Base-by-base conservation (phyloP, 1,140 invertebrate genomes). In the Mylabris phalerata region DNA sequence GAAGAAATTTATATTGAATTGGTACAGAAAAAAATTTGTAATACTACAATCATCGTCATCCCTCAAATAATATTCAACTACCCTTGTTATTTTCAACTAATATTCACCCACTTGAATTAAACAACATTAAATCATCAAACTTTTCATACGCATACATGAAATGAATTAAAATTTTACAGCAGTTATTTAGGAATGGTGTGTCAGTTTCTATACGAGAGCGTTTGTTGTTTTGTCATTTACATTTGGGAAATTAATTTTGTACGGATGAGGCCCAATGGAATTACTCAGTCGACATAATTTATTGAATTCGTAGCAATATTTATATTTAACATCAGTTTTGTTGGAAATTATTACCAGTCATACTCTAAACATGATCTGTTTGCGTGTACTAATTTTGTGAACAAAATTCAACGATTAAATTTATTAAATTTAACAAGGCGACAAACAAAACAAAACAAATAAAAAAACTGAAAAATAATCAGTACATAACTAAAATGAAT, bases 81-180 rank as follows among this genome's bases (percentile, higher is more conserved):
- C 54, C 51, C 55, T 52, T 57, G 54, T 57, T 55, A 55, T 57
- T 25, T 42, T 48, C 54, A 40, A 42, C 54, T 61, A 61, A 61
- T 61, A 61, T 61, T 52, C 49, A 47, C 44, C 60, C 60, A 58
- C 62, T 64, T 64, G 62, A 64, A 64, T 64, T 64, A 64, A 64
- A 64, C 62, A 61, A 61, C 50, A 50, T 27, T 64, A 64, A 64
- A 64, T 64, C 62, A 64, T 64, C 61, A n/a, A 64, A 64, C 52
- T 64, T 64, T 64, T 64, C 62, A 64, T 57, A 48, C 47, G 62
- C 62, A 64, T 64, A 61, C 62, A 64, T 46, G 59, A 58, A 64
- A 61, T 64, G 59, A 64, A 64, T 64, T 64, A 64, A 64, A 61
- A 61, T 64, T 64, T 64, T 64, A 64, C 62, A 64, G 59, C 61